Percentiles rank a stretch among this genome's conserved stretches.
These are phyloP conservation scores for Agriotes lineatus DNA, from an alignment of 2,888 invertebrate species.

Conservation along the genomic window DNA sequence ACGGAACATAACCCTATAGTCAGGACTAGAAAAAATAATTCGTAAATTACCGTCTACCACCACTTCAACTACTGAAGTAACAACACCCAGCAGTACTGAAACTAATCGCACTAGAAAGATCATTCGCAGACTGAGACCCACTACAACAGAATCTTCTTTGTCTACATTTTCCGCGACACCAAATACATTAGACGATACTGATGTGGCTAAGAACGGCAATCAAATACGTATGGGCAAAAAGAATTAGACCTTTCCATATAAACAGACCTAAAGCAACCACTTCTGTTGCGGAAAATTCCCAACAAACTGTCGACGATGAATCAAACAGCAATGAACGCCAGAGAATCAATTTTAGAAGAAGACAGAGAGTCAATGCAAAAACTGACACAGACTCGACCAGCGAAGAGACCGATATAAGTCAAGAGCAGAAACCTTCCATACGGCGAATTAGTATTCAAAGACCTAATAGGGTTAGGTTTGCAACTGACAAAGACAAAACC, in stretches of 20 bases:
- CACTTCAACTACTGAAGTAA: slow-evolving; percentile 40
- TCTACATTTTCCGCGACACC: neutral
- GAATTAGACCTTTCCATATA: neutral
- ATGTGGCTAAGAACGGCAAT: neutral
- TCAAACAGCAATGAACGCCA: neutral
- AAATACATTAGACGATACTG: neutral
- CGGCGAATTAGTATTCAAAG: neutral
- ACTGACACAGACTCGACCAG: neutral
- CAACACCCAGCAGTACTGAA: slow-evolving; percentile 33
- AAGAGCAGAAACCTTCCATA: neutral
- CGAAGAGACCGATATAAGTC: neutral
- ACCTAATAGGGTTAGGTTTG: neutral
- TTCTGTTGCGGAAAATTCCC: too few relatives aligned
- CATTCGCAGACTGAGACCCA: slow-evolving; percentile 58
- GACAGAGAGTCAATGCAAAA: neutral
- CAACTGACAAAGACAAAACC: neutral
- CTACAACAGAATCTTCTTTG: slow-evolving; percentile 63
- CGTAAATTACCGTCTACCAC: slow-evolving; percentile 54
- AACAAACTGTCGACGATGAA: too few relatives aligned
- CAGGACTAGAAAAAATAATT: slow-evolving; percentile 61
- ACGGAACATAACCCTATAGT: slow-evolving; percentile 55
- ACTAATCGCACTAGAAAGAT: slow-evolving; percentile 54
- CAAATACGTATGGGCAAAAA: too few relatives aligned
- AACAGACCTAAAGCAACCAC: neutral
- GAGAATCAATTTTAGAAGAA: neutral